These are phyloP conservation scores for Corythornis cristatus DNA, from an alignment of 2,113 vertebrate species.

Conservation along the genomic window DNA sequence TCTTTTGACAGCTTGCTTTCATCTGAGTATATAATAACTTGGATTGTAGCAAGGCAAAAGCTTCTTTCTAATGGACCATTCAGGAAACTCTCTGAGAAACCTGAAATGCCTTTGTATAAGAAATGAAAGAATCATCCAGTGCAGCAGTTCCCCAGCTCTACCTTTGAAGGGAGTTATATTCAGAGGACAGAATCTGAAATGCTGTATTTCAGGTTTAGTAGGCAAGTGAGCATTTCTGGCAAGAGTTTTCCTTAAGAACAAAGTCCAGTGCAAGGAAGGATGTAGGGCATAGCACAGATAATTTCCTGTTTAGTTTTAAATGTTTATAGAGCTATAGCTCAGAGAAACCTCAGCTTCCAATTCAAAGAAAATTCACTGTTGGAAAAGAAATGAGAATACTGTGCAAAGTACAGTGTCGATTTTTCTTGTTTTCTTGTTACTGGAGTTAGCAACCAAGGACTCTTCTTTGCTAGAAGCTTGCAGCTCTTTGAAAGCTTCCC, in stretches of 20 bases:
- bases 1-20: constrained; percentile 15
- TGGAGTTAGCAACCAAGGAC: not conserved
- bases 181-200: not conserved
- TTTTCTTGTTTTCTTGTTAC: not conserved
- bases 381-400: not conserved
- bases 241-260: not conserved
- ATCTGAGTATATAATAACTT: not conserved
- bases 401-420: not conserved
- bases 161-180: not conserved
- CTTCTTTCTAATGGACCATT: constrained; percentile 6
- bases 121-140: not conserved
- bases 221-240: not conserved
- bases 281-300: not conserved
- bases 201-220: not conserved
- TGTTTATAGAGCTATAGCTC: not conserved
- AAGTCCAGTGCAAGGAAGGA: not conserved
- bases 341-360: not conserved
- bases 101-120: not conserved
- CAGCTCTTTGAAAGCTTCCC: not conserved
- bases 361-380: not conserved
- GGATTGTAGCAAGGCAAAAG: not conserved
- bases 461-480: not conserved
- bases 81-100: not conserved
- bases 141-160: not conserved
- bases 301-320: not conserved